Percentiles rank a stretch among this genome's conserved stretches.
phyloP scores from a whole-genome alignment of 2,113 vertebrate species.

The Microcebus murinus region DNA sequence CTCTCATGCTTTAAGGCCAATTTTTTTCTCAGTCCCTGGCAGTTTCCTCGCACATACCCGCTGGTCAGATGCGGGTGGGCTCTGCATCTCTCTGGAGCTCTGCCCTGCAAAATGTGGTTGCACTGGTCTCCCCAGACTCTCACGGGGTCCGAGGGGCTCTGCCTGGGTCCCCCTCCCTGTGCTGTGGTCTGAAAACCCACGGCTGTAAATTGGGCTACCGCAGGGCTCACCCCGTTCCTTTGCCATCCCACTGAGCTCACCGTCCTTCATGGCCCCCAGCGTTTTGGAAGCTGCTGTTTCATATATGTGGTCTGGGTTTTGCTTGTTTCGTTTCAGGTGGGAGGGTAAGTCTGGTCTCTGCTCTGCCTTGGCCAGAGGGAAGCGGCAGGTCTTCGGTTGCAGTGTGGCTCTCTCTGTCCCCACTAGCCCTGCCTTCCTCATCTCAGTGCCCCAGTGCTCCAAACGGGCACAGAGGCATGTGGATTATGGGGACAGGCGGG shows the following conservation, averaged over 20 bases:
- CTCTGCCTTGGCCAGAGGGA: neutral
- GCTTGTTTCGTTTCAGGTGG: neutral
- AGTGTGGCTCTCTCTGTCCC: fast-evolving
- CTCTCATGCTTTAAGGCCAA: no score
- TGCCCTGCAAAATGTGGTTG: fast-evolving
- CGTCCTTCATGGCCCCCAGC: fast-evolving
- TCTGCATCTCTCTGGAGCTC: neutral
- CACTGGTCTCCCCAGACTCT: neutral
- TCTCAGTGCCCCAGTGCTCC: fast-evolving
- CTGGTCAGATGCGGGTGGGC: fast-evolving
- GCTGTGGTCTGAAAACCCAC: neutral
- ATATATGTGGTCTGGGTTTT: fast-evolving
- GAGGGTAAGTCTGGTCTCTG: neutral
- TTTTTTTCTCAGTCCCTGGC: fast-evolving
- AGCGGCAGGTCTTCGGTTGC: fast-evolving
- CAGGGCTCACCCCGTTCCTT: neutral
- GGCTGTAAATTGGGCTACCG: fast-evolving
- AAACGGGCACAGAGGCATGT: fast-evolving
- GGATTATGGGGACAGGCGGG: fast-evolving
- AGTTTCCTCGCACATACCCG: neutral
- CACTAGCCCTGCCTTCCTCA: fast-evolving
- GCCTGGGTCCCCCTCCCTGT: neutral
- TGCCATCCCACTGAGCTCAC: fast-evolving
- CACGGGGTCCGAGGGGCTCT: neutral
- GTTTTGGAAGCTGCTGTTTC: fast-evolving